Percentiles rank a stretch among this genome's conserved stretches.
phyloP scores from a whole-genome alignment of 2,797 vertebrate genomes.

The Eupleurogrammus muticus region DNA sequence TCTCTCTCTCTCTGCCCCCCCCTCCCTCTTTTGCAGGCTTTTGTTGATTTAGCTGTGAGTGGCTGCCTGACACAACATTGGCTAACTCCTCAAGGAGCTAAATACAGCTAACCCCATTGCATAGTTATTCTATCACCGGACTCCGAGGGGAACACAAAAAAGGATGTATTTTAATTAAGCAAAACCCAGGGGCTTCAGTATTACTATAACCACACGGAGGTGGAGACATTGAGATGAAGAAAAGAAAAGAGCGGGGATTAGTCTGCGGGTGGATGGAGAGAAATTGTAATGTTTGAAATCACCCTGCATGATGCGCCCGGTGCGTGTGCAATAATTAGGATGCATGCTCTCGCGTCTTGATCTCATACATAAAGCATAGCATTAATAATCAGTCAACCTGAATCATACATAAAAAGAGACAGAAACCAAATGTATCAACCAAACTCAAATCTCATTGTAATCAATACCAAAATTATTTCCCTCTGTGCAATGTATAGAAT shows the following conservation, averaged over 20 bases:
- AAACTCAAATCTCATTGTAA: too few species aligned
- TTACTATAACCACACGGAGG: conserved; percentile 62
- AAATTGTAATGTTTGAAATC: conserved; percentile 23
- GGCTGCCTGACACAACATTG: conserved; percentile 75
- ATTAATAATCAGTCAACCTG: not conserved
- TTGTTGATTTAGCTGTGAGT: conserved; percentile 83
- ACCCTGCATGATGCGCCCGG: not conserved
- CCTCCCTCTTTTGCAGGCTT: conserved; percentile 48
- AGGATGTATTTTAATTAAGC: conserved; percentile 81
- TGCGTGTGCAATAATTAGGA: not conserved
- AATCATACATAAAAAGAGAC: too few species aligned
- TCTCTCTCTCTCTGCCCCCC: conserved; percentile 36
- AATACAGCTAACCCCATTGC: conserved; percentile 74
- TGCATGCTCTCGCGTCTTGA: not conserved
- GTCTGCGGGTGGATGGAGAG: conserved; percentile 26
- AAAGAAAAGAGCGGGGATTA: conserved; percentile 8
- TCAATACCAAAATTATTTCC: too few species aligned
- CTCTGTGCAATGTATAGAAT: too few species aligned
- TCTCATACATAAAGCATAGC: not conserved
- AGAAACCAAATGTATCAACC: too few species aligned
- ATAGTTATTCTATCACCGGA: conserved; percentile 75
- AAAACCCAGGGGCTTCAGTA: conserved; percentile 68
- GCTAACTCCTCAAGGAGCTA: conserved; percentile 79
- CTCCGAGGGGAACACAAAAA: conserved; percentile 68
- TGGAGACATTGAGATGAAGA: conserved; percentile 38